Conservation (phyloP, 2,113 vertebrate species). For the Tichodroma muraria region DNA sequence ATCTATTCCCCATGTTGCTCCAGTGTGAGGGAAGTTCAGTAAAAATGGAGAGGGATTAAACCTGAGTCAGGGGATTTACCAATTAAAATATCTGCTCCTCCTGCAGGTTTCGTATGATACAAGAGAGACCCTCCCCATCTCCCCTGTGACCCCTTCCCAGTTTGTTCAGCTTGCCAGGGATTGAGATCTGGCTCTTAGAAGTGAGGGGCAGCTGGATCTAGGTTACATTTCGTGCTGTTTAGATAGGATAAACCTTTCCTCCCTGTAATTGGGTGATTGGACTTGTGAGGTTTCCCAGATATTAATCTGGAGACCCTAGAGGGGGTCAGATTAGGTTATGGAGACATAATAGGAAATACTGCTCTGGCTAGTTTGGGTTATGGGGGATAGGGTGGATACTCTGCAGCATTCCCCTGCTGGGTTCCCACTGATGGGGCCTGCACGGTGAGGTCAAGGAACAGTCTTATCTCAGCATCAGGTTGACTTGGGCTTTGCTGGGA, state of each 20-base stretch:
- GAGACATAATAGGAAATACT: conserved; percentile 74
- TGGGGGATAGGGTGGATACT: conserved; percentile 12
- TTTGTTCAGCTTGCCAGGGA: conserved; percentile 58
- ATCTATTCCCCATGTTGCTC: background rate
- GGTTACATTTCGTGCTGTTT: conserved; percentile 66
- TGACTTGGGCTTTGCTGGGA: conserved; percentile 2
- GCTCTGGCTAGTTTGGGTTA: conserved; percentile 66
- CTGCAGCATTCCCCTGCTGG: background rate
- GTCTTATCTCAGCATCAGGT: background rate
- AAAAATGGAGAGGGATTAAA: conserved; percentile 10
- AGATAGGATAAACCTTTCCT: conserved; percentile 69
- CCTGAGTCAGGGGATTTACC: background rate
- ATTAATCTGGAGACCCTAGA: conserved; percentile 52
- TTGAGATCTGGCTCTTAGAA: conserved; percentile 44
- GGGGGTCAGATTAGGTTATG: conserved; percentile 63
- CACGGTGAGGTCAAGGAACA: background rate
- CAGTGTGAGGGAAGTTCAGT: background rate
- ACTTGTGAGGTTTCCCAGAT: conserved; percentile 61
- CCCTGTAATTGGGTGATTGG: conserved; percentile 58
- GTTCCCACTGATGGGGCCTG: background rate
- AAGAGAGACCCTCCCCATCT: conserved; percentile 18
- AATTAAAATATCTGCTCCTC: conserved; percentile 41
- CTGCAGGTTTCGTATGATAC: conserved; percentile 35
- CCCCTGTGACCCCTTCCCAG: background rate
- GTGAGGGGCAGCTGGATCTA: conserved; percentile 13